Evolutionary conservation across 2,888 invertebrate genomes (phyloP).

Genomic region (Endomychus coccineus): DNA sequence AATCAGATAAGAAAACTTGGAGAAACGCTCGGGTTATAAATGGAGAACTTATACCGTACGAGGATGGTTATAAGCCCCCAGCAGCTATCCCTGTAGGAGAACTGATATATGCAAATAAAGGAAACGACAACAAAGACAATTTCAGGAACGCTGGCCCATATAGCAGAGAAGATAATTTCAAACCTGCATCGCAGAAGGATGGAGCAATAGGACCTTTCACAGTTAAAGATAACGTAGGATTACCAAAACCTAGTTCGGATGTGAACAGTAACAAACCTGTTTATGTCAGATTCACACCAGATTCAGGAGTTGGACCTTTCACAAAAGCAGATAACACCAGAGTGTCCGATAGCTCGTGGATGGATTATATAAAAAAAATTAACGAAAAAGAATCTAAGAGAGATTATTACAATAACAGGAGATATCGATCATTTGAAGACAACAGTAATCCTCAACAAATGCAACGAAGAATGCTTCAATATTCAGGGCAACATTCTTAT

Average conservation of each 20-base stretch:
- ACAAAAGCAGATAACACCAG: conserved; percentile 56
- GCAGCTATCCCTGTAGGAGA: conserved; percentile 54
- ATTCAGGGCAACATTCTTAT: conserved; percentile 53
- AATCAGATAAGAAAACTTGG: conserved; percentile 72
- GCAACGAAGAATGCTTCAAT: conserved; percentile 65
- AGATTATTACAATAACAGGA: conserved; percentile 50
- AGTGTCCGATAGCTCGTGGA: conserved; percentile 42
- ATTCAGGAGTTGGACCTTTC: conserved; percentile 53
- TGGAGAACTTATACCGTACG: conserved; percentile 69
- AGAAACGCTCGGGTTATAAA: conserved; percentile 83
- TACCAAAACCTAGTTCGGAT: conserved; percentile 19
- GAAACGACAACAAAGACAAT: conserved; percentile 19
- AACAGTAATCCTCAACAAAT: conserved; percentile 50
- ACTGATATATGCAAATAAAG: conserved; percentile 45
- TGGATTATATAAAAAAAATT: conserved; percentile 60
- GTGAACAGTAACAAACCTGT: conserved; percentile 15
- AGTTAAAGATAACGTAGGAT: conserved; percentile 48
- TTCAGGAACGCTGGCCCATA: conserved; percentile 50
- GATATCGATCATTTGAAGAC: conserved; percentile 43
- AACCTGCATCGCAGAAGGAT: conserved; percentile 7
- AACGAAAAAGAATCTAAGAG: conserved; percentile 57
- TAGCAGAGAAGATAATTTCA: conserved; percentile 41
- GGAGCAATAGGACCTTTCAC: conserved; percentile 50
- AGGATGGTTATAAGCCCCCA: conserved; percentile 59
- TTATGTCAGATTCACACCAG: conserved; percentile 30